A percentile compares a stretch with the other conserved stretches of the same genome.
Evolutionary conservation across 2,888 invertebrate species (phyloP).

Genomic region (Chrysomela aeneicollis): DNA sequence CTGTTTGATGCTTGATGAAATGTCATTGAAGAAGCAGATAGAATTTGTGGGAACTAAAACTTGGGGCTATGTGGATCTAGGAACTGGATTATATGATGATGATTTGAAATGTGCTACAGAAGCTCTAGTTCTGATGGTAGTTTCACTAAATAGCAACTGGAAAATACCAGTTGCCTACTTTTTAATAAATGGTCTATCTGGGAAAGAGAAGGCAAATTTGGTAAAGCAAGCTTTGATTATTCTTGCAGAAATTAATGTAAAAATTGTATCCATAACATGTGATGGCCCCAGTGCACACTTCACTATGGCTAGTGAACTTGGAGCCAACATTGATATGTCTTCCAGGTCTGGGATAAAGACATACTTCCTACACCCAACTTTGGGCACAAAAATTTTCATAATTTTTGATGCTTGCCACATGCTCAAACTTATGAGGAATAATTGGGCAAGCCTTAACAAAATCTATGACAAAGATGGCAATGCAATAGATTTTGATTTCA

Average conservation of each 20-base stretch:
- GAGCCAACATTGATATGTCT: slow-evolving; percentile 3
- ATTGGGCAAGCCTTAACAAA: no score
- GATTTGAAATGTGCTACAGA: no score
- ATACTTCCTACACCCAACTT: background rate
- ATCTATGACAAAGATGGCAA: background rate
- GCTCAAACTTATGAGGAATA: no score
- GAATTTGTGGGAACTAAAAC: no score
- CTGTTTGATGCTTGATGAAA: no score
- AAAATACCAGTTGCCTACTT: slow-evolving; percentile 6
- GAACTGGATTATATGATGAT: no score
- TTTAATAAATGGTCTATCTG: background rate
- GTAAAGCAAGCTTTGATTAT: slow-evolving; percentile 8
- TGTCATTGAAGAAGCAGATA: no score
- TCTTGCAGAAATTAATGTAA: background rate
- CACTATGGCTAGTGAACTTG: slow-evolving; percentile 10
- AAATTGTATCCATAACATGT: background rate
- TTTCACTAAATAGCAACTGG: no score
- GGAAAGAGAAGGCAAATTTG: background rate
- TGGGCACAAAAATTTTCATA: background rate
- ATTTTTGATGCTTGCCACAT: slow-evolving; percentile 5
- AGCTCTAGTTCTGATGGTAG: no score
- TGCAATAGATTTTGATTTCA: no score
- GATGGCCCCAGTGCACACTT: background rate
- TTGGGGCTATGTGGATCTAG: no score
- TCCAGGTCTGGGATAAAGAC: slow-evolving; percentile 2